Percentiles rank a stretch among this genome's conserved stretches.
Evolutionary conservation across 2,797 vertebrate species (phyloP).

Genomic region (Anguilla obscura): DNA sequence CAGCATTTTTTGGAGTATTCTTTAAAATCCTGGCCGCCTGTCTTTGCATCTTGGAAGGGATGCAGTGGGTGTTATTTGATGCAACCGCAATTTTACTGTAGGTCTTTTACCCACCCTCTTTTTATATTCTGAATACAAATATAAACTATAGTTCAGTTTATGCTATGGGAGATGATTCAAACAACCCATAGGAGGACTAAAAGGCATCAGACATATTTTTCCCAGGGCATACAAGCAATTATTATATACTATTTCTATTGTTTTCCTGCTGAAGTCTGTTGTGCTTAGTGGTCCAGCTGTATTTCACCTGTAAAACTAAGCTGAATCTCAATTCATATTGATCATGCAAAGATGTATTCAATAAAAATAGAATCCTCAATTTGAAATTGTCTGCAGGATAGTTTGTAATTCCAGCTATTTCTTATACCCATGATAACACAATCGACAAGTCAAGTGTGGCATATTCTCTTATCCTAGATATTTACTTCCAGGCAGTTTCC

Average conservation of each 20-base stretch:
- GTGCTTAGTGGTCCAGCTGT: neutral
- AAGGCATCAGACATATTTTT: neutral
- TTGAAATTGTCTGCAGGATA: constrained; percentile 40
- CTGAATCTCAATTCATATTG: constrained; percentile 1
- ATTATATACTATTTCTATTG: neutral
- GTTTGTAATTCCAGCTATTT: constrained; percentile 68
- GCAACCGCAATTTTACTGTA: too few species aligned
- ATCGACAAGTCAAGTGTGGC: constrained; percentile 71
- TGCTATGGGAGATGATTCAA: neutral
- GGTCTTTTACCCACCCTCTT: neutral
- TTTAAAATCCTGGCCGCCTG: too few species aligned
- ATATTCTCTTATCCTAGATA: constrained; percentile 71
- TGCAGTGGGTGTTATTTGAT: too few species aligned
- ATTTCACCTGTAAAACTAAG: neutral
- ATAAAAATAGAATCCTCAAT: constrained; percentile 1
- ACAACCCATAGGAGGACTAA: neutral
- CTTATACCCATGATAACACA: constrained; percentile 71
- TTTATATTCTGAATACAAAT: neutral
- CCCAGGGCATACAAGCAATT: neutral
- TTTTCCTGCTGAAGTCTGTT: neutral
- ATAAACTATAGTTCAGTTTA: neutral
- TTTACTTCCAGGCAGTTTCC: constrained; percentile 73
- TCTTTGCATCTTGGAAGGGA: too few species aligned
- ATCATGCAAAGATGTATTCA: constrained; percentile 12
- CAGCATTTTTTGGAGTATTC: too few species aligned